Conservation (phyloP, 2,888 invertebrate species). For the Melieria picta region DNA sequence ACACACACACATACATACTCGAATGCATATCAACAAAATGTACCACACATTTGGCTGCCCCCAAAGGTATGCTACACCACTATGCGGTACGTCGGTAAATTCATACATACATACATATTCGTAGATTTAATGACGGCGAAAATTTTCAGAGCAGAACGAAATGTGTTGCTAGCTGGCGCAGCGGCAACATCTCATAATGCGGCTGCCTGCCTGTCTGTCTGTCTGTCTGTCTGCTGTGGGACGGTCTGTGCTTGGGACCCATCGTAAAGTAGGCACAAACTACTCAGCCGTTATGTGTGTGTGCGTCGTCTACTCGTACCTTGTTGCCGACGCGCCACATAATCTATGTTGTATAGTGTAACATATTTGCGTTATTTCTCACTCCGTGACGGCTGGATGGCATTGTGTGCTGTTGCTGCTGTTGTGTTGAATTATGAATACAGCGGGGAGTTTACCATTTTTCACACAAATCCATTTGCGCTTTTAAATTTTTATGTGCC, state of each 20-base stretch:
- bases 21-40: too few species aligned
- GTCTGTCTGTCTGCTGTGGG: not conserved
- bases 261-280: conserved; percentile 12
- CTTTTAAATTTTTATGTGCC: conserved; percentile 23
- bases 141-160: conserved; percentile 24
- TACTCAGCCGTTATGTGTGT: not conserved
- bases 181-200: not conserved
- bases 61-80: too few species aligned
- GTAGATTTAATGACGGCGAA: conserved; percentile 39
- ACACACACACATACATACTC: not conserved
- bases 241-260: conserved; percentile 10
- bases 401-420: conserved; percentile 31
- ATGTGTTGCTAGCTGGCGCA: not conserved
- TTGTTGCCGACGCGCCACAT: not conserved
- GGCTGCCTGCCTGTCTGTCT: not conserved
- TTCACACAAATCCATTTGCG: conserved; percentile 17
- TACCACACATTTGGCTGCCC: too few species aligned
- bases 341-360: not conserved
- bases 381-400: not conserved
- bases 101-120: too few species aligned
- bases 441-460: conserved; percentile 26
- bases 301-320: not conserved
- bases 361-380: not conserved
- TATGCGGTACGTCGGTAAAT: too few species aligned
- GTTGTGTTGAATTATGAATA: conserved; percentile 23